These are phyloP conservation scores for Macrotis lagotis DNA, from an alignment of 2,113 vertebrate species.

Conservation along the genomic window DNA sequence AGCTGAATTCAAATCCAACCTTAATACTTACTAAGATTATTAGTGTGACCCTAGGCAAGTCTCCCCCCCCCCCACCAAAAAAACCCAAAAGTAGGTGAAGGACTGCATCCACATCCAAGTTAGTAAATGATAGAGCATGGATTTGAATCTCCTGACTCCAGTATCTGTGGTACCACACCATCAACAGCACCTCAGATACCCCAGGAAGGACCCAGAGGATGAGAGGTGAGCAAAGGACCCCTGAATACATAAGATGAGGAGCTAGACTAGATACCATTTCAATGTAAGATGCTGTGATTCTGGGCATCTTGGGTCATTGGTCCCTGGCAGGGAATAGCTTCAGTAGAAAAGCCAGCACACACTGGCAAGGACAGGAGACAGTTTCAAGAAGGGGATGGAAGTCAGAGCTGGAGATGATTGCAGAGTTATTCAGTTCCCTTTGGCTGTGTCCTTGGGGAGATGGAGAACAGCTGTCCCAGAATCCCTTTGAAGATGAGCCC, in stretches of 20 bases:
- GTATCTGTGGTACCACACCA: too few species aligned
- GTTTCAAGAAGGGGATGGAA: not conserved
- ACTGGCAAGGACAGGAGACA: not conserved
- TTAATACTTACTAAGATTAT: not conserved
- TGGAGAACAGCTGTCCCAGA: not conserved
- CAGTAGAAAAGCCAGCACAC: not conserved
- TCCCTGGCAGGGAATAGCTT: not conserved
- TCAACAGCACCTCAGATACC: too few species aligned
- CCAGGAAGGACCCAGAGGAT: not conserved
- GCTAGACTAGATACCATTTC: not conserved
- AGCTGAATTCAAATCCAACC: not conserved
- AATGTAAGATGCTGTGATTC: not conserved
- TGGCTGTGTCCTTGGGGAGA: not conserved
- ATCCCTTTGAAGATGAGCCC: not conserved
- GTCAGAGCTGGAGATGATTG: not conserved
- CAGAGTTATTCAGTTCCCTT: not conserved
- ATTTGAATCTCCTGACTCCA: too few species aligned
- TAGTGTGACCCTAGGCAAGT: not conserved
- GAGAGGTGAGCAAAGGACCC: not conserved
- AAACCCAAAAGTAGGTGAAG: too few species aligned
- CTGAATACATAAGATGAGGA: not conserved
- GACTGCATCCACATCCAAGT: too few species aligned
- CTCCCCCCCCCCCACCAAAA: too few species aligned
- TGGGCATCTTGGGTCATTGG: not conserved
- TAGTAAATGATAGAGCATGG: too few species aligned